Conservation (phyloP, 2,797 vertebrate species). For the Gallinago solitaria region DNA sequence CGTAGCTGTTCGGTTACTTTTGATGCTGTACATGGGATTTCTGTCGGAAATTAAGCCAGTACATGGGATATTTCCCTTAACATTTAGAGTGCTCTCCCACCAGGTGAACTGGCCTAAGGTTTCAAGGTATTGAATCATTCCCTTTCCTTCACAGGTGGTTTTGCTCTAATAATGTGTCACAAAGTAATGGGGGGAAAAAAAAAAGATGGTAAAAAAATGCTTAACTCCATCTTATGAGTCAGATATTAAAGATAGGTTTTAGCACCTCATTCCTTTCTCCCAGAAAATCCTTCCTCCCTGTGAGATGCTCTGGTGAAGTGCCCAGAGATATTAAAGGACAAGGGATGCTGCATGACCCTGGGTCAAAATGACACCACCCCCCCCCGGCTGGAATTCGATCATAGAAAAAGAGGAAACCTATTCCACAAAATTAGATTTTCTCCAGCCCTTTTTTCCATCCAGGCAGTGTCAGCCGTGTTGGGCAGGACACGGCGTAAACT, state of each 20-base stretch:
- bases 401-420: not conserved
- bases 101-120: not conserved
- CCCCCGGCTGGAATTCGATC: not conserved
- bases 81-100: not conserved
- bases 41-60: not conserved
- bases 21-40: not conserved
- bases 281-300: not conserved
- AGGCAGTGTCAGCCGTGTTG: not conserved
- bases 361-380: not conserved
- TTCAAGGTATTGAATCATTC: not conserved
- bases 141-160: not conserved
- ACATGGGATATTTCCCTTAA: not conserved
- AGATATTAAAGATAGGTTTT: constrained; percentile 1
- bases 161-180: not conserved
- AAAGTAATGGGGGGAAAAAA: not conserved
- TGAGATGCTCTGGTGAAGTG: not conserved
- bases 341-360: not conserved
- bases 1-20: not conserved
- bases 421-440: not conserved
- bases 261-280: not conserved
- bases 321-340: not conserved
- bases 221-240: not conserved
- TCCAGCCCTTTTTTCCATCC: not conserved
- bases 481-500: not conserved
- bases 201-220: not conserved